Evolutionary conservation across 1,140 invertebrate species (phyloP).

Genomic region (Drosophila leontia): DNA sequence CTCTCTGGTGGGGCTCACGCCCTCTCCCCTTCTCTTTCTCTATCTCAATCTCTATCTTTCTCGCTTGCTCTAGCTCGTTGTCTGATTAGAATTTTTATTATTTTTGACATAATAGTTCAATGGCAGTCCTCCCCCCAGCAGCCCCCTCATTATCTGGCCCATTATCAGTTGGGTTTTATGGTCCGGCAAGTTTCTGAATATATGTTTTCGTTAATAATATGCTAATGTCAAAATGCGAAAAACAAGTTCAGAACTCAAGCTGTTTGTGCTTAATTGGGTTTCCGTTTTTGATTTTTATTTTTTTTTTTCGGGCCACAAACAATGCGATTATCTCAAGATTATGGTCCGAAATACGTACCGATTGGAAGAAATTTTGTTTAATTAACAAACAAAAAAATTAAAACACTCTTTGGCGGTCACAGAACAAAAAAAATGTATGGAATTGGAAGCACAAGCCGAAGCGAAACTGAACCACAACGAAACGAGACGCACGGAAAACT

Average conservation of each 20-base stretch:
- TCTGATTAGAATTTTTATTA: constrained; percentile 26
- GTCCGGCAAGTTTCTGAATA: constrained; percentile 40
- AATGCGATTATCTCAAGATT: constrained; percentile 11
- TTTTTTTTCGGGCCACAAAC: constrained; percentile 6
- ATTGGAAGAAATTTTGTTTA: constrained; percentile 7
- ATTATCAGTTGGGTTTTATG: constrained; percentile 34
- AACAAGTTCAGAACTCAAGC: constrained; percentile 39
- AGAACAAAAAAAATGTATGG: constrained; percentile 13
- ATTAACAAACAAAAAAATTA: not conserved
- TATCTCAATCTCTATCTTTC: not conserved
- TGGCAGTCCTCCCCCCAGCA: not conserved
- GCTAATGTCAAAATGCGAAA: constrained; percentile 44
- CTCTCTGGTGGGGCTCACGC: not conserved
- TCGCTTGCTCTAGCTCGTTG: not conserved
- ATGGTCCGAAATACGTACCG: constrained; percentile 31
- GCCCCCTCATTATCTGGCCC: not conserved
- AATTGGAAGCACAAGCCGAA: constrained; percentile 1
- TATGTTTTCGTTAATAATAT: constrained; percentile 37
- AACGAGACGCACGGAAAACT: constrained; percentile 44
- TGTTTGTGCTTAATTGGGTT: constrained; percentile 20
- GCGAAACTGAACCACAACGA: not conserved
- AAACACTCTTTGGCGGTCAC: constrained; percentile 5
- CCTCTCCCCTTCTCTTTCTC: not conserved
- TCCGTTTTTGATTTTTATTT: not conserved
- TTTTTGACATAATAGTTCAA: constrained; percentile 46